Base-by-base conservation (phyloP, 2,797 vertebrate genomes). In the Parauchenoglanis ngamensis region DNA sequence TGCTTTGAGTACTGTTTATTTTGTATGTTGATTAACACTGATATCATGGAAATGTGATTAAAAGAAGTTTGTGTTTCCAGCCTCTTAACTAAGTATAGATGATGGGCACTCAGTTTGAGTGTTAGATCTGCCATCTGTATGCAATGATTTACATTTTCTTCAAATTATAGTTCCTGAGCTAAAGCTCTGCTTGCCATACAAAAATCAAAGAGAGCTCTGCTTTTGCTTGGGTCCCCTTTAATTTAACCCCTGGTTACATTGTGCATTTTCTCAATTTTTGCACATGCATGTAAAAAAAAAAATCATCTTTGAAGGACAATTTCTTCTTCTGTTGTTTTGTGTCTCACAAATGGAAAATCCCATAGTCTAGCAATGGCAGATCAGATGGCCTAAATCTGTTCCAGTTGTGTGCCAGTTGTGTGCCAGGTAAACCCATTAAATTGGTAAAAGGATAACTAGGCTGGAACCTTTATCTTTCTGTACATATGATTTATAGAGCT, bases 311-410 rank as follows among this genome's bases (percentile, higher is more conserved):
- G 15, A 76, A 7, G 11, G 5, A 75, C 0, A 25, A 49, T n/a
- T n/a, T 75, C 4, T 12, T 13, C 23, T 5, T 49, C 44, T 46
- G 40, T 25, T 52, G 2, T 76, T 76, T 72, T 68, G 28, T 75
- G 21, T 46, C 40, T 72, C 40, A 11, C 40, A 72, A 76, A 59
- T 98, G 94, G 63, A 98, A 98, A 86, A 99, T n/a, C 63, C 97
- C 96, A 88, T 97, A 95, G 40, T 44, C 21, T 70, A 67, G 96
- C 96, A 12, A 99, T 95, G 82, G 98, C n/a, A 31, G 52, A 31
- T 1, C 7, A 59, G 10, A 2, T 80, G 21, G 21, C 44, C 44
- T 5, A 25, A 7, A 40, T 13, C 8, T 11, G 28, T 31, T 35
- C 35, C 35, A 35, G 35, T 35, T 35, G 1, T 35, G 35, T 35